These are phyloP conservation scores for Drosophila persimilis DNA, from an alignment of 1,140 invertebrate species.

Conservation along the genomic window DNA sequence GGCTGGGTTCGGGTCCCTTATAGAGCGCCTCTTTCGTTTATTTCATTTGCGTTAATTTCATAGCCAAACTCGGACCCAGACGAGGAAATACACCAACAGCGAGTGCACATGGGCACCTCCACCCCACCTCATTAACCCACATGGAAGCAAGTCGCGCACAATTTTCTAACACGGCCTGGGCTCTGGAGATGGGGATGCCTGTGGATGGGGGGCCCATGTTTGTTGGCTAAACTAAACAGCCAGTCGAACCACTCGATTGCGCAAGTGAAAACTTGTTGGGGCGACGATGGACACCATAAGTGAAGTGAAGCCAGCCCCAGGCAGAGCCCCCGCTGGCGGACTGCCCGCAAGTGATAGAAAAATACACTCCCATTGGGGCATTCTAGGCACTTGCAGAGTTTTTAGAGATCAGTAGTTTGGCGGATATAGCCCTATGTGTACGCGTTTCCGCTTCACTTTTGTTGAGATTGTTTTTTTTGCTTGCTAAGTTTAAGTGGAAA, in stretches of 20 bases:
- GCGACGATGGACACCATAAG: conserved; percentile 31
- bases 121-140: conserved; percentile 40
- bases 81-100: background rate
- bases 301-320: conserved; percentile 6
- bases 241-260: conserved; percentile 41
- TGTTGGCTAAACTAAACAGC: conserved; percentile 2
- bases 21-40: conserved; percentile 29
- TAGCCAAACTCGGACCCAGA: conserved; percentile 9
- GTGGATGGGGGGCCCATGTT: no score
- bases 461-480: no score
- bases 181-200: conserved; percentile 8
- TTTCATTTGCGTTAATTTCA: conserved; percentile 48
- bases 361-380: conserved; percentile 17
- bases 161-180: conserved; percentile 10
- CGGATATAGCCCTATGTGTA: no score
- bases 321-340: background rate
- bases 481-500: no score
- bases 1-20: conserved; percentile 7
- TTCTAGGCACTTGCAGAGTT: background rate
- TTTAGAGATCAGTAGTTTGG: no score
- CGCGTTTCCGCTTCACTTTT: no score
- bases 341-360: conserved; percentile 6
- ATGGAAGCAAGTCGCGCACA: conserved; percentile 21
- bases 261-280: conserved; percentile 50
- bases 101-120: conserved; percentile 18